Base-by-base conservation (phyloP, 2,888 invertebrate species). In the Polia nebulosa region DNA sequence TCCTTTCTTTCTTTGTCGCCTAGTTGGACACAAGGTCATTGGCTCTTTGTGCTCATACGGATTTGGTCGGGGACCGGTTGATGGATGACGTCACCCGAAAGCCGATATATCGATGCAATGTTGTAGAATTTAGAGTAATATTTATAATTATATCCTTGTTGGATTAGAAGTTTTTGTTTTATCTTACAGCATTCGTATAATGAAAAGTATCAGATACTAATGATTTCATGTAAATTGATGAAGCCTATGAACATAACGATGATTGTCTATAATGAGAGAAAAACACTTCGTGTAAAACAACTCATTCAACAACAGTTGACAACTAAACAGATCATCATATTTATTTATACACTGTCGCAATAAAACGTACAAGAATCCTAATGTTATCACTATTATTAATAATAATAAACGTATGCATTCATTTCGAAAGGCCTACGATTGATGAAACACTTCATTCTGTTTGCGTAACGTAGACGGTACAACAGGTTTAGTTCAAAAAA, bases 41-140 rank as follows among this genome's bases (percentile, higher is more conserved):
- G 55, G 73, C 66, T 59, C 68, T 79, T 78, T 78, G 75, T 83
- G 75, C 69, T 66, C 59, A 63, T 59, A 72, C 70, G 68, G 83
- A 78, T 78, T 76, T 76, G 25, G 67, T 44, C 29, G 59, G 51
- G 20, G 49, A 79, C 80, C 64, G 63, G 72, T 84, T 67, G 22
- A 58, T 5, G 7, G 15, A 20, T 84, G 76, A 84, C 74, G 72
- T 82, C 82, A 82, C 13, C 13, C 25, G 13, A 47, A 27, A 60
- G 6, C 25, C 27, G 34, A 78, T 63, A 25, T 49, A 61, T 69
- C 57, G 49, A 58, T 58, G 29, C 53, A 70, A 60, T 76, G 57
- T 64, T 56, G 39, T 79, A 51, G 53, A 58, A 61, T 75, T 78
- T 60, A 56, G 57, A 41, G 34, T 53, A 55, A 57, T 41, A 52